These are phyloP conservation scores for Engystomops pustulosus DNA, from an alignment of 2,113 vertebrate species.

Conservation along the genomic window DNA sequence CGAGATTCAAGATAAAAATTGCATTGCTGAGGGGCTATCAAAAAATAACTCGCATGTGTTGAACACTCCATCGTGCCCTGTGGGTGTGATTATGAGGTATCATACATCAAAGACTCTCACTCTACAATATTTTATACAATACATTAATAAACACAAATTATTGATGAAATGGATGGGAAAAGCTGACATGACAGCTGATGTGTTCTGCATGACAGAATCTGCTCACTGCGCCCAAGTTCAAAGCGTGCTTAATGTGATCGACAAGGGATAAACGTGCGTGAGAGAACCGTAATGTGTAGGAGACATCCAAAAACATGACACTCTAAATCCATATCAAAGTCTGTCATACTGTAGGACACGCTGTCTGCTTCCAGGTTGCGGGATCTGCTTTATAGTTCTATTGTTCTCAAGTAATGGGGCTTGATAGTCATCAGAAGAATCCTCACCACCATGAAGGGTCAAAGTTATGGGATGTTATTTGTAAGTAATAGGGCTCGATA, in stretches of 20 bases:
- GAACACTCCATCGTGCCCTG: conserved; percentile 64
- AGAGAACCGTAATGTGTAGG: background rate
- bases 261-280: conserved; percentile 35
- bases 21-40: conserved; percentile 63
- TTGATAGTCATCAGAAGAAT: background rate
- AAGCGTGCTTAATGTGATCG: conserved; percentile 33
- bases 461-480: too few species aligned
- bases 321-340: conserved; percentile 39
- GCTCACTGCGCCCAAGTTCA: conserved; percentile 25
- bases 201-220: conserved; percentile 43
- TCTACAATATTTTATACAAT: conserved; percentile 65
- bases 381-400: background rate
- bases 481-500: too few species aligned
- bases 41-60: conserved; percentile 65
- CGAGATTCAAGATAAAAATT: conserved; percentile 68
- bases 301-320: conserved; percentile 46
- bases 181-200: conserved; percentile 51
- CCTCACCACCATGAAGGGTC: background rate
- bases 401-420: background rate
- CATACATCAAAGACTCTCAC: conserved; percentile 68
- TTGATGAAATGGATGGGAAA: conserved; percentile 59
- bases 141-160: conserved; percentile 68
- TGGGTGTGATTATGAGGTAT: conserved; percentile 66
- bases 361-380: background rate
- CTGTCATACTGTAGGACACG: background rate